A percentile compares a stretch with the other conserved stretches of the same genome.
Evolutionary conservation across 2,888 invertebrate genomes (phyloP).

Genomic region (Heliconius ethilla): DNA sequence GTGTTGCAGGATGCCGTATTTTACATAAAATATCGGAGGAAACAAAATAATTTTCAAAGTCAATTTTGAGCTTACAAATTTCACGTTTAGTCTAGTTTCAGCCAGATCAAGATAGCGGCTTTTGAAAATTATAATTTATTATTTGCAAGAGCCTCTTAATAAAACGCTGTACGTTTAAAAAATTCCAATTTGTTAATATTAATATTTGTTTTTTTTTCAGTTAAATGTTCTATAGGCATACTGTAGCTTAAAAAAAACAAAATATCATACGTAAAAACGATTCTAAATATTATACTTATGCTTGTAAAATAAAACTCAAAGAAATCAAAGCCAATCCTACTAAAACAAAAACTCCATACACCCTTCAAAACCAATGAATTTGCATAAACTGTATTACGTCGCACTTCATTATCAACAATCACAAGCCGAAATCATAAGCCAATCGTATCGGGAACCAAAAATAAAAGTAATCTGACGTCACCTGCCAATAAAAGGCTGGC

Average conservation of each 20-base stretch:
- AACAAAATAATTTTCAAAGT: background rate
- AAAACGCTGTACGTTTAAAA: too few relatives aligned
- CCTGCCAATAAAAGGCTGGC: conserved; percentile 53
- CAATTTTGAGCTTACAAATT: background rate
- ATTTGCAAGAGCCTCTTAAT: too few relatives aligned
- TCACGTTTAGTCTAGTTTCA: background rate
- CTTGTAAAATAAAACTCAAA: background rate
- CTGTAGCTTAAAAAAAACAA: too few relatives aligned
- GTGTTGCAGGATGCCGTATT: background rate
- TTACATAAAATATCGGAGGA: background rate
- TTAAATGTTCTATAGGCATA: background rate
- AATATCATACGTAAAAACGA: too few relatives aligned
- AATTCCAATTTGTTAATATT: background rate
- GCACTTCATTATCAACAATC: conserved; percentile 54
- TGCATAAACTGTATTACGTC: conserved; percentile 57
- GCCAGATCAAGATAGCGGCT: too few relatives aligned
- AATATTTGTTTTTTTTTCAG: background rate
- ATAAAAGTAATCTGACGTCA: conserved; percentile 54
- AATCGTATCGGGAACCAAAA: conserved; percentile 55
- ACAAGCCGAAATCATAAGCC: conserved; percentile 54
- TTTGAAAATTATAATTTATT: too few relatives aligned
- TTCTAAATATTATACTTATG: too few relatives aligned
- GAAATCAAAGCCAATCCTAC: background rate
- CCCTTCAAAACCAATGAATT: conserved; percentile 46
- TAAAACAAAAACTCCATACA: background rate